Evolutionary conservation across 2,797 vertebrate genomes (phyloP).

Genomic region (Naso thynnoides): DNA sequence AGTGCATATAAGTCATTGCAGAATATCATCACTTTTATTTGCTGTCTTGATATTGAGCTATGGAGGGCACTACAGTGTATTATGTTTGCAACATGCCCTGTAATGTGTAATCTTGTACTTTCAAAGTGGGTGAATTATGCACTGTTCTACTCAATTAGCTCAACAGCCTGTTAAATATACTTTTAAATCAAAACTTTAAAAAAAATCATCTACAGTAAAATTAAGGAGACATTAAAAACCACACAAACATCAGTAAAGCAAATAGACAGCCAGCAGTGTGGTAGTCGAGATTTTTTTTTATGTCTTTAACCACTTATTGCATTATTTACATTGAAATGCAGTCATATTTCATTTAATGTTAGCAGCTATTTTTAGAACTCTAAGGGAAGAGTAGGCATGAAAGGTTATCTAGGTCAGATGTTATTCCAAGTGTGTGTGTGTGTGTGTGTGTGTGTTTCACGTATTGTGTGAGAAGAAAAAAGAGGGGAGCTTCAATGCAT

Average conservation of each 20-base stretch:
- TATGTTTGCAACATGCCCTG: background rate
- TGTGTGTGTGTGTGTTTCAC: background rate
- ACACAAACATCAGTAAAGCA: no score
- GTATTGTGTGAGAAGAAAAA: background rate
- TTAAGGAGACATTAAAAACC: no score
- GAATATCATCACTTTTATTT: background rate
- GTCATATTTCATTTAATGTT: conserved; percentile 77
- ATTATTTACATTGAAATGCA: conserved; percentile 74
- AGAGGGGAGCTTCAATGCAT: background rate
- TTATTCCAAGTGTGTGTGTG: conserved; percentile 16
- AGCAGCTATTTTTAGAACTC: conserved; percentile 67
- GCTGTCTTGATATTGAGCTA: background rate
- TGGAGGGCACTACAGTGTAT: background rate
- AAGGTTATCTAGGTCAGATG: conserved; percentile 64
- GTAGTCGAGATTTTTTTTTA: conserved; percentile 33
- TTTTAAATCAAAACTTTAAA: no score
- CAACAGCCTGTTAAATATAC: no score
- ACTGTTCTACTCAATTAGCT: no score
- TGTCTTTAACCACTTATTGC: conserved; percentile 58
- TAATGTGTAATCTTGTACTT: background rate
- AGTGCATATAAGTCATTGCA: no score
- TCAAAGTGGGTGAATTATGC: background rate
- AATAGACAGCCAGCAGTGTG: no score
- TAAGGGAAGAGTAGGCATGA: conserved; percentile 51
- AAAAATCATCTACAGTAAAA: no score